Evolutionary conservation across 1,140 invertebrate genomes (phyloP), one percentile per base, ranked within the genome.

Genomic region (Hyles vespertilio): DNA sequence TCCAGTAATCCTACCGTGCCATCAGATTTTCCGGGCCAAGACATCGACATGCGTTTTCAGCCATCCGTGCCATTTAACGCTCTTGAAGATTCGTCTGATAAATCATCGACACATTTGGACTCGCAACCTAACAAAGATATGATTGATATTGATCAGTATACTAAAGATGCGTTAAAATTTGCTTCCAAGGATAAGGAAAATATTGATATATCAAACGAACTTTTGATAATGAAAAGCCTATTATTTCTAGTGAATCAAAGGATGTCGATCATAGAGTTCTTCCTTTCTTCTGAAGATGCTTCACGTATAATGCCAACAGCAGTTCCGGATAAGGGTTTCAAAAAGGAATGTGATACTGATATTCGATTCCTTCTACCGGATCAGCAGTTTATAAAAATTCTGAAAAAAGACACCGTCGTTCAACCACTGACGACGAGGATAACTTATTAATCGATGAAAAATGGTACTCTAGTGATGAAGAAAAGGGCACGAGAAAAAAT

Each of bases 401-500:
- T 59, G 89, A 84, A 56, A 87, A 89, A 64, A 77, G 79, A 66
- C 70, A 87, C 63, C 80, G 88, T 34, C 81, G 86, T 3, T 86
- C 86, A 40, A 89, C 89, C 45, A 91, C 91, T 33, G 90, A 91
- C 54, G 84, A 87, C 55, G 89, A 91, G 47, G 81, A 91, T 44
- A 90, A 90, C 64, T 85, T 91, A 40, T 84, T 90, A 63, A 89
- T 91, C 53, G 91, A 93, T 61, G 93, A 94, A 59, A 93, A 94
- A 73, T 95, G 94, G 94, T 95, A 95, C 75, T 95, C 94, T 0
- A 94, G 94, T 67, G 94, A 95, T 53, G 93, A 94, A 62, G 93
- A 94, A 65, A 89, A 86, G 51, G 76, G 77, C 22, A 72, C 32
- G 4, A 89, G 82, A 79, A 84, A 71, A 89, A 81, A 59, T 89